These are phyloP conservation scores for Sialis fuliginosa DNA, from an alignment of 2,888 invertebrate genomes.

Conservation along the genomic window DNA sequence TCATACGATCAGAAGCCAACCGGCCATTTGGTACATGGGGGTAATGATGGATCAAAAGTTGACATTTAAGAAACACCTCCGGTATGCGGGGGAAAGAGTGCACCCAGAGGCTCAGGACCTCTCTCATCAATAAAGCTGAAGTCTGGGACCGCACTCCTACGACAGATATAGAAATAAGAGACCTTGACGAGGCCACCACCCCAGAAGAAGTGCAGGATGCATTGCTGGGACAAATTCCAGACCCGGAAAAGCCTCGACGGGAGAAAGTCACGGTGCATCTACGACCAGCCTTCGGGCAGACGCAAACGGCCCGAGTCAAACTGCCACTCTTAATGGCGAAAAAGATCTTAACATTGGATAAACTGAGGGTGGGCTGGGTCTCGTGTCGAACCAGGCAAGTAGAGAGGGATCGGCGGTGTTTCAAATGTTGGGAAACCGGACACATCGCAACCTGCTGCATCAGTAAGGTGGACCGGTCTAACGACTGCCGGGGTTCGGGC, in stretches of 20 bases:
- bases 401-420: neutral
- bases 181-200: constrained; percentile 7
- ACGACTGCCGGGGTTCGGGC: neutral
- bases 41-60: too few relatives aligned
- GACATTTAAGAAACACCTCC: too few relatives aligned
- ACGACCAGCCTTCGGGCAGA: neutral
- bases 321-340: neutral
- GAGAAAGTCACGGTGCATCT: neutral
- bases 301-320: neutral
- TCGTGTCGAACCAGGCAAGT: neutral
- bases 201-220: constrained; percentile 6
- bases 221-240: neutral
- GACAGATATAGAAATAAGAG: constrained; percentile 6
- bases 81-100: too few relatives aligned
- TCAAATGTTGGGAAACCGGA: neutral
- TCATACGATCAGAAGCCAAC: too few relatives aligned
- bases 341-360: neutral
- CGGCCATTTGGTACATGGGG: too few relatives aligned
- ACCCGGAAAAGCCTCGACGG: neutral
- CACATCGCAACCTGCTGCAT: neutral
- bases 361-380: neutral
- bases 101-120: neutral
- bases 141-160: too few relatives aligned
- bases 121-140: neutral
- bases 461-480: neutral